Base-by-base conservation (phyloP, 2,113 vertebrate genomes). In the Pleuronectes platessa region DNA sequence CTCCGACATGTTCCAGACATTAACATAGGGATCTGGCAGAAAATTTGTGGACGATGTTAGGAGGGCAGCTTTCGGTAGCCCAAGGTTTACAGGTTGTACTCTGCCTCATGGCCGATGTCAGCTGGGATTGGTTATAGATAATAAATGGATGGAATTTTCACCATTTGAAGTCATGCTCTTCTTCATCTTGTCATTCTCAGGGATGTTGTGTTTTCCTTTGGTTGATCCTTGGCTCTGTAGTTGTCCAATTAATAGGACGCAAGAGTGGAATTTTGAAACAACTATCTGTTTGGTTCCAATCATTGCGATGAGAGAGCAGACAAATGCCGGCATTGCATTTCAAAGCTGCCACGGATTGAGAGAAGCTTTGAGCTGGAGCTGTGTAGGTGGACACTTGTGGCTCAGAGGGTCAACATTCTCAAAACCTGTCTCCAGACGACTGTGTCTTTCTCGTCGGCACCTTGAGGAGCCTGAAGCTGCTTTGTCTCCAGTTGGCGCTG, bases 331-430 rank as follows among this genome's bases (percentile, higher is more conserved):
- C 27, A 24, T 47, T 60, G 31, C 18, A 26, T 68, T 51, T 83
- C 24, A 65, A 26, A 59, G 76, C 76, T 73, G 31, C 60, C 45
- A 54, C 69, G 77, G 73, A 84, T 82, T 71, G 42, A 81, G 42
- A 23, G 54, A 35, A 35, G 70, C 81, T 23, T 68, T 23, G 37
- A 3, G 49, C 61, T 80, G 56, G 56, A 69, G 2, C 55, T 63
- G 73, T 54, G 84, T 91, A 76, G 87, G 82, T 58, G 83, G 76
- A 78, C 81, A 66, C 78, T 71, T 64, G 35, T 70, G 66, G 59
- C 68, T 17, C 55, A 71, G 81, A 51, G n/a, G 45, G 71, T 59
- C 67, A 65, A 47, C 71, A 86, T 66, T 82, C 66, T 71, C 69
- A 78, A 62, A 84, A 72, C 66, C 74, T 55, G 10, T 23, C 54